These are phyloP conservation scores for Hyperoodon ampullatus DNA, from an alignment of 2,113 vertebrate species.

Conservation along the genomic window DNA sequence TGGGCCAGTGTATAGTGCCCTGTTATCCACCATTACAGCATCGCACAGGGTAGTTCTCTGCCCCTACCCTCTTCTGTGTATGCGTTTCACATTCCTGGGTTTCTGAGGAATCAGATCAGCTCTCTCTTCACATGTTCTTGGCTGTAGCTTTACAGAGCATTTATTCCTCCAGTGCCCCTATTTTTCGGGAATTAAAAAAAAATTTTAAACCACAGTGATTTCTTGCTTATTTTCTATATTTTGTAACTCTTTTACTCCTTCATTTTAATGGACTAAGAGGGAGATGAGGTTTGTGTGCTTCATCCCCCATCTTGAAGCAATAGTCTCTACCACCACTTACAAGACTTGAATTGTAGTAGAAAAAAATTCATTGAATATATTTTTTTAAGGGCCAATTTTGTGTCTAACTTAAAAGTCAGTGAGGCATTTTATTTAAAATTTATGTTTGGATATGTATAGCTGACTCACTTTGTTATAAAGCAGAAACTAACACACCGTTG, in stretches of 20 bases:
- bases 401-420: background rate
- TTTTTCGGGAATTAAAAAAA: background rate
- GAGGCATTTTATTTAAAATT: background rate
- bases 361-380: background rate
- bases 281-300: background rate
- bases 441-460: background rate
- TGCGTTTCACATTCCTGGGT: background rate
- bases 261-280: background rate
- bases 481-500: too few relatives aligned
- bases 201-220: background rate
- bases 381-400: background rate
- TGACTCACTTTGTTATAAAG: too few relatives aligned
- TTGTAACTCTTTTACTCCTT: background rate
- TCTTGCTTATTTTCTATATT: background rate
- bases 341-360: background rate
- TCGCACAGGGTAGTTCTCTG: accelerated
- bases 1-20: too few relatives aligned
- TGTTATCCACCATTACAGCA: accelerated
- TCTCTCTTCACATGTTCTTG: background rate
- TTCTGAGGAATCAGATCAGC: background rate
- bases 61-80: accelerated
- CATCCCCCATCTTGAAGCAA: background rate
- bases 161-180: background rate
- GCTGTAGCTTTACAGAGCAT: background rate
- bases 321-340: background rate